Evolutionary conservation across 2,797 vertebrate species (phyloP).

Genomic region (Lindbergichthys nudifrons): DNA sequence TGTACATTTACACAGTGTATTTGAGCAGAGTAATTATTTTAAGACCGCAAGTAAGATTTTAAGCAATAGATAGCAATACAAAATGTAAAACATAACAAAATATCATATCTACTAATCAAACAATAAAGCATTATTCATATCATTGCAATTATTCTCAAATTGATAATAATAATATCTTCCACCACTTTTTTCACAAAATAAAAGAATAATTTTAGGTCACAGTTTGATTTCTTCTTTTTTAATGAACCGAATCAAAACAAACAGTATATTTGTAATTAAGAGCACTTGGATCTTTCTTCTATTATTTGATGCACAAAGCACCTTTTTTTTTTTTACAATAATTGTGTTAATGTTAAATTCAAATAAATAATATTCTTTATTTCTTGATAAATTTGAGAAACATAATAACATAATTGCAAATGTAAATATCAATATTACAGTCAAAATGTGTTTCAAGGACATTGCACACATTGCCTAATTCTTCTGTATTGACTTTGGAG

Average conservation of each 20-base stretch:
- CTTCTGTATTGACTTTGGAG: slow-evolving; percentile 67
- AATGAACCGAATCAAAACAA: neutral
- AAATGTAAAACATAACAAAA: neutral
- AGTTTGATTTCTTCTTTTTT: neutral
- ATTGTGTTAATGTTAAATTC: neutral
- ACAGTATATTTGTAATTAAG: neutral
- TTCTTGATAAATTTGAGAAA: slow-evolving; percentile 14
- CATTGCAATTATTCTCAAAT: neutral
- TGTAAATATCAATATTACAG: slow-evolving; percentile 45
- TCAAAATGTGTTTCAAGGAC: slow-evolving; percentile 58
- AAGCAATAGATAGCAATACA: neutral
- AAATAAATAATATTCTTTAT: slow-evolving; percentile 9
- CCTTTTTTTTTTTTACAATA: neutral
- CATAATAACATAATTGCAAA: slow-evolving; percentile 6
- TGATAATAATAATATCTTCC: neutral
- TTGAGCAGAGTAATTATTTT: neutral
- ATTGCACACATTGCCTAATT: slow-evolving; percentile 64
- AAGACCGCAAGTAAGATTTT: neutral
- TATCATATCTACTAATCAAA: neutral
- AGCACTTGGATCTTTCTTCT: slow-evolving; percentile 9
- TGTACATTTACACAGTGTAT: neutral
- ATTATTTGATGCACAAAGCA: slow-evolving; percentile 10
- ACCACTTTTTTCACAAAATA: neutral
- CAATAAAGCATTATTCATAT: neutral
- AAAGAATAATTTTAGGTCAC: neutral